A percentile compares a stretch with the other conserved stretches of the same genome.
phyloP scores from a whole-genome alignment of 2,888 invertebrate genomes.

The Tinea trinotella region DNA sequence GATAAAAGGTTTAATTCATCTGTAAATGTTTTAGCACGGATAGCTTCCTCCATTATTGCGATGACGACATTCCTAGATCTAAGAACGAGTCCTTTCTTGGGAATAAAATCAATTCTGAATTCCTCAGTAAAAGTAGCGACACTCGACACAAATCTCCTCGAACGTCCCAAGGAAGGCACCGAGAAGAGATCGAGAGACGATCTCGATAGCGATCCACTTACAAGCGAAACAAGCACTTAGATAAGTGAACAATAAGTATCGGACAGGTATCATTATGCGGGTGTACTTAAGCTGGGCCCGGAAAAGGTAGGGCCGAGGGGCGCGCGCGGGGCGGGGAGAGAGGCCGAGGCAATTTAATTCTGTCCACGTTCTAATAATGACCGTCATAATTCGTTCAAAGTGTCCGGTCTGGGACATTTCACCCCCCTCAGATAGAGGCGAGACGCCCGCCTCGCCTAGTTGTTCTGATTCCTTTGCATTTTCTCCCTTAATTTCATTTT shows the following conservation, averaged over 20 bases:
- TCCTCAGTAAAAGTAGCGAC: slow-evolving; percentile 10
- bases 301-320: slow-evolving; percentile 37
- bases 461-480: slow-evolving; percentile 64
- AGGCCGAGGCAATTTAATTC: slow-evolving; percentile 74
- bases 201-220: slow-evolving; percentile 36
- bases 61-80: slow-evolving; percentile 4
- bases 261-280: slow-evolving; percentile 69
- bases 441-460: slow-evolving; percentile 25
- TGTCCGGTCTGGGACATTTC: slow-evolving; percentile 72
- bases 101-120: slow-evolving; percentile 12
- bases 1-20: slow-evolving; percentile 3
- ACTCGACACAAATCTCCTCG: slow-evolving; percentile 12
- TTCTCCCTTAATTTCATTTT: slow-evolving; percentile 66
- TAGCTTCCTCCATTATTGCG: background rate
- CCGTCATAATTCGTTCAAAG: slow-evolving; percentile 76
- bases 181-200: slow-evolving; percentile 15
- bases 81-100: slow-evolving; percentile 7
- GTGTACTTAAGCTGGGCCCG: slow-evolving; percentile 55
- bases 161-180: background rate
- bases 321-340: slow-evolving; percentile 28
- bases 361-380: slow-evolving; percentile 76
- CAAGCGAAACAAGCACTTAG: slow-evolving; percentile 29
- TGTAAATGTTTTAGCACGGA: slow-evolving; percentile 2
- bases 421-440: slow-evolving; percentile 35
- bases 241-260: slow-evolving; percentile 56